Base-by-base conservation (phyloP, 1,140 invertebrate species). In the Drosophila azteca region DNA sequence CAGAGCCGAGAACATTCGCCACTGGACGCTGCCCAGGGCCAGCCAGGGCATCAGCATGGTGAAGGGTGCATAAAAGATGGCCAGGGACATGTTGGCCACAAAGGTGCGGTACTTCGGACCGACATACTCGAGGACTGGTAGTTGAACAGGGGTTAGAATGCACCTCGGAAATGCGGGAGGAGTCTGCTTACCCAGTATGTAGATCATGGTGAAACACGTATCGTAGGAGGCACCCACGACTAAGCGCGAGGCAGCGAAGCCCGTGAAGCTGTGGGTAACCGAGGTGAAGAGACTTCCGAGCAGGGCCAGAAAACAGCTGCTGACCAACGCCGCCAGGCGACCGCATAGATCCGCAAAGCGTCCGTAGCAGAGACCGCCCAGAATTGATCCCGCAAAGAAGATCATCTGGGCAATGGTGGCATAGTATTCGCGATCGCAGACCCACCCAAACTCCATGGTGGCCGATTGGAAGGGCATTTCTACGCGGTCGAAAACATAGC, bases 151-250 rank as follows among this genome's bases (percentile, higher is more conserved):
- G 9, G 17, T 26, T 45, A n/a, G 9, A 8, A 26, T 0, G 17
- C 7, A 61, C 3, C 6, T 48, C 22, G n/a, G 1, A 2, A 39
- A 31, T 13, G 4, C 35, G 29, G 29, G 13, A 26, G n/a, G 4
- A 7, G 2, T 6, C 5, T 43, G 3, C 93, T 93, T 92, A 97
- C 96, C 95, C 72, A 97, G 92, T 88, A 97, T 97, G 73, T 97
- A 97, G 94, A 97, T 97, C 96, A 97, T 97, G 11, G 96, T 97
- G 90, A 97, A 97, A 84, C 96, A 96, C 81, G 97, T 97, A 89
- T 97, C 96, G 87, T 96, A 97, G 2, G 96, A 95, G 66, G 97
- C 93, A 7, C 96, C 96, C 0, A 96, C 95, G 9, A 97, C 90
- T 90, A 97, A 97, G 15, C 96, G 92, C 76, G 95, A 96, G 0